Evolutionary conservation across 2,797 vertebrate species (phyloP).

Genomic region (Hyperoplus immaculatus): DNA sequence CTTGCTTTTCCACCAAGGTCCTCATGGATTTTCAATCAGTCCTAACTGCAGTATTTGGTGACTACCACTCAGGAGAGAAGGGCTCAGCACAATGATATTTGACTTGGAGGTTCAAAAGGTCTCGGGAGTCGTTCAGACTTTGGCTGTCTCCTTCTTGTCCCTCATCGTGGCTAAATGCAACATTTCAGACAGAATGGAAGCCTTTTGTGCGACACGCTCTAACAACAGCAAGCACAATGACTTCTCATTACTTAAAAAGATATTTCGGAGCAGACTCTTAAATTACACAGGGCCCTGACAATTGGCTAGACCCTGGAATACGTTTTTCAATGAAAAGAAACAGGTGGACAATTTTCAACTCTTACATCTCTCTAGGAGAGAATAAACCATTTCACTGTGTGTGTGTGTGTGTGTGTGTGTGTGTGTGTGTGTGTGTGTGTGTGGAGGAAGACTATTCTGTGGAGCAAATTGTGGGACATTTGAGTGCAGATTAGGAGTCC

Average conservation of each 20-base stretch:
- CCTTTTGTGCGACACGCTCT: constrained; percentile 62
- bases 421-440: no score
- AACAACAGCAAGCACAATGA: constrained; percentile 73
- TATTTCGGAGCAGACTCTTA: constrained; percentile 71
- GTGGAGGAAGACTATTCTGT: constrained; percentile 54
- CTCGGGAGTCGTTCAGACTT: constrained; percentile 67
- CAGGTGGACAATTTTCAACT: constrained; percentile 74
- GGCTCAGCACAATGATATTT: constrained; percentile 81
- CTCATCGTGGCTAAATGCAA: constrained; percentile 67
- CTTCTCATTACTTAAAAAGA: constrained; percentile 80
- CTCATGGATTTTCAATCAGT: constrained; percentile 87
- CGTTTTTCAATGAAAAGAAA: constrained; percentile 65
- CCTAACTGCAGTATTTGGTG: constrained; percentile 83
- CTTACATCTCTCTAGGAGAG: constrained; percentile 57
- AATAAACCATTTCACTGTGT: constrained; percentile 59
- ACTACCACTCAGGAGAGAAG: constrained; percentile 72
- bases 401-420: neutral
- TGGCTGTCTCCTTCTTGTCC: constrained; percentile 48
- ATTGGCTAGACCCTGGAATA: constrained; percentile 68
- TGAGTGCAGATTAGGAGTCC: constrained; percentile 41
- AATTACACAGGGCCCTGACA: constrained; percentile 73
- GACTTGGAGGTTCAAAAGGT: constrained; percentile 82
- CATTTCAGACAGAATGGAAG: constrained; percentile 72
- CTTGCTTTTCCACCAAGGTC: constrained; percentile 74
- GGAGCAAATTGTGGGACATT: constrained; percentile 39